Base-by-base conservation (phyloP, 2,888 invertebrate genomes). In the Acanthoscelides obtectus region DNA sequence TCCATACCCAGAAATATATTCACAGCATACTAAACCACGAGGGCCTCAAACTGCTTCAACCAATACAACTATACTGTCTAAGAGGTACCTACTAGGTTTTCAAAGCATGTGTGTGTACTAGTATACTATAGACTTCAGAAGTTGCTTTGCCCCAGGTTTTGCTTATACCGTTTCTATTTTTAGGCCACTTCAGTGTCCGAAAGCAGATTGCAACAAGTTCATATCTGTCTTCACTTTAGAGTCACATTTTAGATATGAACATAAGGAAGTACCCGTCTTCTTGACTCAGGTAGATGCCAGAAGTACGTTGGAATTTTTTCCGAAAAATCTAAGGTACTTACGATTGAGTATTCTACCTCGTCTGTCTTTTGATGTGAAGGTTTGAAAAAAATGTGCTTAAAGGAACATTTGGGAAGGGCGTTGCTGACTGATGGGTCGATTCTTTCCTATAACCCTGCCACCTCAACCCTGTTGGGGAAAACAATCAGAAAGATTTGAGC, bases 221-320 rank as follows among this genome's bases (percentile, higher is more conserved):
- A 86, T 89, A 4, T 88, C 89, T 0, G 84, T 87, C 67, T 87
- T 87, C 27, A 87, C 88, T 0, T 80, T 89, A 2, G 84, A 86
- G 20, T 84, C 86, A 67, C 89, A 90, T 79, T 89, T 89, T 74
- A 83, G 87, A 72, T 88, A 88, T 77, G 89, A 90, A 77, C 90
- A 90, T 74, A 82, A 81, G 70, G 80, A 81, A 72, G 80, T 84
- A 3, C 80, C 82, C 0, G 77, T 79, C 22, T 77, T 83, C n/a
- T 72, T 77, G 5, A 82, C 82, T 0, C 73, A 79, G 68, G 76
- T 82, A 68, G 82, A 83, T 72, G 77, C 80, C 19, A 77, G 83
- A 75, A 83, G 81, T 72, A 80, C 81, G 1, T 73, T 83, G 67
- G 80, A 82, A 74, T 82, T 84, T 75, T 77, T 79, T 72, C 80